Evolutionary conservation across 2,113 vertebrate species (phyloP).

Genomic region (Benitochromis conjunctus): DNA sequence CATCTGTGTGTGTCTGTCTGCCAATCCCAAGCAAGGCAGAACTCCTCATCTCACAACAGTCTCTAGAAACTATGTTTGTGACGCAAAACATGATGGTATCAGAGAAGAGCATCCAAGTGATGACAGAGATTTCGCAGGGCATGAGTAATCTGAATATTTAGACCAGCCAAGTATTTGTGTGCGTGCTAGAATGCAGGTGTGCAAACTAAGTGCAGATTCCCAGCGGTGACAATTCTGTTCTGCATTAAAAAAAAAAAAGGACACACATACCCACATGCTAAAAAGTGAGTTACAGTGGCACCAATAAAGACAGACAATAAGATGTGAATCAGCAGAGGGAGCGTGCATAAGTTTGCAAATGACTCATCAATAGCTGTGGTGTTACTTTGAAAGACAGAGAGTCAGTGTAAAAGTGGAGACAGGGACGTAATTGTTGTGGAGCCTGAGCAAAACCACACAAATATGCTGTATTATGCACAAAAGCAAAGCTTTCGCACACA

Average conservation of each 20-base stretch:
- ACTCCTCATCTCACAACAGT: neutral
- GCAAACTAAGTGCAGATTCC: constrained; percentile 8
- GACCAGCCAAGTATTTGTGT: neutral
- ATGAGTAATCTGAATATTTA: neutral
- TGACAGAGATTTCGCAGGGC: constrained; percentile 29
- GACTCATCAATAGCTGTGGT: constrained; percentile 5
- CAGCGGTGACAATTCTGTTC: neutral
- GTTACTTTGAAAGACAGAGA: neutral
- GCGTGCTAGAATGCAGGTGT: neutral
- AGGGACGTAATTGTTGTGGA: constrained; percentile 11
- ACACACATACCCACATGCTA: neutral
- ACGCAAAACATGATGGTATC: constrained; percentile 16
- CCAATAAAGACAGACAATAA: neutral
- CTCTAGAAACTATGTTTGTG: constrained; percentile 4
- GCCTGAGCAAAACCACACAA: constrained; percentile 13
- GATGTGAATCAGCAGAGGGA: constrained; percentile 3
- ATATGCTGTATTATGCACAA: constrained; percentile 1
- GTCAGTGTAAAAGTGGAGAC: neutral
- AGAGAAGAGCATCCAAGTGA: constrained; percentile 13
- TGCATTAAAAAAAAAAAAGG: constrained; percentile 9
- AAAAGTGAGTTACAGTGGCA: constrained; percentile 6
- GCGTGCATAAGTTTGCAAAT: neutral
- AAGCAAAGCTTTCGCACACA: neutral
- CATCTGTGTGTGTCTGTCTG: neutral
- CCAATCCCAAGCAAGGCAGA: neutral